Base-by-base conservation (phyloP, 2,888 invertebrate species). In the Drosophila phalerata region DNA sequence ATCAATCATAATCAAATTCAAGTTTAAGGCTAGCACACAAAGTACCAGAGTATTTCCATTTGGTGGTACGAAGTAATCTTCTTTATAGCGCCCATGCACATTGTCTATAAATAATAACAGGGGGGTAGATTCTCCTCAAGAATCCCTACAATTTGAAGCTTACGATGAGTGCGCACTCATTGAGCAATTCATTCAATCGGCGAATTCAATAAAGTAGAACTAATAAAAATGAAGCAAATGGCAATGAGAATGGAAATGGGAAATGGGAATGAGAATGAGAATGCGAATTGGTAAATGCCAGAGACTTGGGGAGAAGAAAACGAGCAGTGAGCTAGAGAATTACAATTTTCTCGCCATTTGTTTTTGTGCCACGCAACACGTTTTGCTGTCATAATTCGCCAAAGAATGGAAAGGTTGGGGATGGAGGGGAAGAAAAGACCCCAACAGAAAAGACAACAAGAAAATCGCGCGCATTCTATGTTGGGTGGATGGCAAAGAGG, bases 261-360 rank as follows among this genome's bases (percentile, higher is more conserved):
- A 62, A 79, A 72, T 70, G 68, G 25, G 43, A 74, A 68, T 78
- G 73, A 64, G 45, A 74, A 68, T 78, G 73, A 60, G 58, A 42
- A 40, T 11, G 15, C 43, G 48, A 40, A 62, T 55, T 37, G 38
- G 37, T n/a, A 47, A 56, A 56, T 56, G 32, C 22, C 56, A 57
- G 57, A 11, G 57, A 52, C 69, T 74, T 69, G 13, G 17, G 40
- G 40, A 42, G 70, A 57, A 63, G 34, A 48, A 57, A 82, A 69
- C 63, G 68, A 69, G 73, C 74, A 72, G 68, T 52, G 70, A 64
- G 73, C 67, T 73, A 81, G 65, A 73, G 80, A 86, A 86, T 83
- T 86, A 88, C 89, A 80, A 88, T 84, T 88, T 88, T 88, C 87
- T 86, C 81, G 84, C 88, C 88, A 83, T 86, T 84, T 81, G 72